Percentiles rank a stretch among this genome's conserved stretches.
Conservation (phyloP, 2,888 invertebrate genomes). For the Lydus trimaculatus region DNA sequence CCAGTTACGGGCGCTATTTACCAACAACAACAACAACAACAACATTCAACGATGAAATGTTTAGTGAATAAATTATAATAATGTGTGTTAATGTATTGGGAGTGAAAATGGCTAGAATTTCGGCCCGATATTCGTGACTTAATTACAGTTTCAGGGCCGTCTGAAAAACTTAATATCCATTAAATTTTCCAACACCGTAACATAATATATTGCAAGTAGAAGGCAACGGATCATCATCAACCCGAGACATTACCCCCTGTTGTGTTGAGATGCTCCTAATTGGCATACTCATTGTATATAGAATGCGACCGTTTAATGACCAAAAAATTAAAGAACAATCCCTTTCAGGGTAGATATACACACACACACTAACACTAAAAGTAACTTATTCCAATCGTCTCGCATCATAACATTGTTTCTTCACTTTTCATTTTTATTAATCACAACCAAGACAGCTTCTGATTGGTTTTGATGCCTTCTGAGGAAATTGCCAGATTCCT, state of each 20-base stretch:
- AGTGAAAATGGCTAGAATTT: background rate
- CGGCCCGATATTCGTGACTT: constrained; percentile 39
- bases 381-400: background rate
- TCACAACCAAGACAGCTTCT: constrained; percentile 51
- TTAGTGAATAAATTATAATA: background rate
- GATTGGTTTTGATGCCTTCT: constrained; percentile 52
- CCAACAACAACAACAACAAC: no score
- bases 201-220: constrained; percentile 38
- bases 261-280: constrained; percentile 48
- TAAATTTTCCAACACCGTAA: constrained; percentile 42
- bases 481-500: constrained; percentile 48
- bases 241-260: constrained; percentile 41
- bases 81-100: background rate
- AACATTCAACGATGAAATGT: no score
- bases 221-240: constrained; percentile 33
- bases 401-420: constrained; percentile 10
- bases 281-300: constrained; percentile 48
- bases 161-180: constrained; percentile 48
- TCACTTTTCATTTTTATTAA: constrained; percentile 45
- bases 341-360: constrained; percentile 7
- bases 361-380: background rate
- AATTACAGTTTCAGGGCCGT: constrained; percentile 43
- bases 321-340: constrained; percentile 51
- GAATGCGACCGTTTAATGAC: constrained; percentile 49
- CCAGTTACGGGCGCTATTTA: background rate